Conservation (phyloP, 2,113 vertebrate species). For the Nyctereutes procyonoides region DNA sequence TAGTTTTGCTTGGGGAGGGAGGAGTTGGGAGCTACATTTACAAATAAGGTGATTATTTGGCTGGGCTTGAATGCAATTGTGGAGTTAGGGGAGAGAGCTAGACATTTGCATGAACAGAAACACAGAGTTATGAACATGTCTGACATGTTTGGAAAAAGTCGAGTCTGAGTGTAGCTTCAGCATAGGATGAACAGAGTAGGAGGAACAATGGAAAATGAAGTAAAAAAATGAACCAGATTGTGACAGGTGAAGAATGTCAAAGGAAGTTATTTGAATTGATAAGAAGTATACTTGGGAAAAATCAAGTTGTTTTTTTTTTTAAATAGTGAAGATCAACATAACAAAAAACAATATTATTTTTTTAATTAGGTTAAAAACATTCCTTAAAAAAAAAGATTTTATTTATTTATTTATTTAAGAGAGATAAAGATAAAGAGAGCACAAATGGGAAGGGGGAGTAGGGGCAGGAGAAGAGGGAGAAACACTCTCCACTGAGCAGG, state of each 20-base stretch:
- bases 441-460: not conserved
- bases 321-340: not conserved
- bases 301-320: not conserved
- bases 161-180: not conserved
- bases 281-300: not conserved
- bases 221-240: not conserved
- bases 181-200: not conserved
- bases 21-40: not conserved
- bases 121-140: not conserved
- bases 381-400: too few relatives aligned
- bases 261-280: not conserved
- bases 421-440: not conserved
- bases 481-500: not conserved
- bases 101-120: not conserved
- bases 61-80: not conserved
- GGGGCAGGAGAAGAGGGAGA: not conserved
- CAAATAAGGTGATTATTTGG: not conserved
- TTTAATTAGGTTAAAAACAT: not conserved
- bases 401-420: not conserved
- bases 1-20: not conserved
- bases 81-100: not conserved
- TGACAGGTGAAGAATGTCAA: not conserved
- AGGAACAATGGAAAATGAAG: not conserved
- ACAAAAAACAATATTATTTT: not conserved
- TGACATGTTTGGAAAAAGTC: not conserved